Base-by-base conservation (phyloP, 2,797 vertebrate species). In the Leptoclinus maculatus region DNA sequence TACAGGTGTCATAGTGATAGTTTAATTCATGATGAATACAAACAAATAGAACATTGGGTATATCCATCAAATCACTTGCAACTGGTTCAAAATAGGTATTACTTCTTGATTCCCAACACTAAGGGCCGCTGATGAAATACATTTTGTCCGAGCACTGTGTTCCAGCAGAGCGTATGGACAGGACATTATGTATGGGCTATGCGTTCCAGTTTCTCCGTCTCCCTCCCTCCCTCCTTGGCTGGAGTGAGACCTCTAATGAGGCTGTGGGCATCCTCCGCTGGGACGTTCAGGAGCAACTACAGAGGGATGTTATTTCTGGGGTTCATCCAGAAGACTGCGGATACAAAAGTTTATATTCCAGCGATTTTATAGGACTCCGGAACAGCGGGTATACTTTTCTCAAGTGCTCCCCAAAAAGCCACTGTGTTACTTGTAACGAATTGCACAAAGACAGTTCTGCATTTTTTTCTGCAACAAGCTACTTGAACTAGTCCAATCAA, bases 271-370 rank as follows among this genome's bases (percentile, higher is more conserved):
- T 67, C 66, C 60, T 67, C 65, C 49, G 59, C 38, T 32, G 71
- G 66, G 71, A 76, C 49, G 56, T 59, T 80, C 57, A 74, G 32
- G 29, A 51, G 25, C 29, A 79, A 45, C 47, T 67, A 66, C 45
- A 74, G 53, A 66, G 62, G 21, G 21, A 73, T 45, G 62, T 45
- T 76, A 74, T 80, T 78, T 74, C 29, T 74, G 80, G 43, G 51
- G 12, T 58, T 76, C 23, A 56, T 67, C 65, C 65, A 43, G 47
- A 66, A 47, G 32, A 78, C 6, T 36, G 59, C 23, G 45, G 38
- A 38, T 41, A 73, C 17, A 70, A 76, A 71, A 45, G 47, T 78
- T 64, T 74, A 11, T 32, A 57, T 25, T 68, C 4, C 53, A 70
- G 34, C 23, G 76, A 51, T 70, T 84, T 77, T 75, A 67, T 70